Evolutionary conservation across 2,888 invertebrate genomes (phyloP).

Genomic region (Phengaris alcon): DNA sequence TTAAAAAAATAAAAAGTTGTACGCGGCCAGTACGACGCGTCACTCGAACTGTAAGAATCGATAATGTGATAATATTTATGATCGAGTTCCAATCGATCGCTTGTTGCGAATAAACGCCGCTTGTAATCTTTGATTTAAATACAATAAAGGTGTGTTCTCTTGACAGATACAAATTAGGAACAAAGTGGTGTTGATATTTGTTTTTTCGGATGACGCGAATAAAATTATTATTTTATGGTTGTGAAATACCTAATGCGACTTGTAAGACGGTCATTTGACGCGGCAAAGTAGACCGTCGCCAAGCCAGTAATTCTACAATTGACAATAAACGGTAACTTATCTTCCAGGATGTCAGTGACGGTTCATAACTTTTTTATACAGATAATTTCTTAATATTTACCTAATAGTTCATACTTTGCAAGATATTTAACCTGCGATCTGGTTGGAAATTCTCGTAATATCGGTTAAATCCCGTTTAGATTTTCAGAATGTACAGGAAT

Average conservation of each 20-base stretch:
- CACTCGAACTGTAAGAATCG: constrained; percentile 53
- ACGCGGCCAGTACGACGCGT: constrained; percentile 43
- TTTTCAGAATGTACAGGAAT: too few species aligned
- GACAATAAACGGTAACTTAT: too few species aligned
- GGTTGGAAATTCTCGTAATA: too few species aligned
- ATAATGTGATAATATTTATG: constrained; percentile 67
- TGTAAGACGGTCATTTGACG: too few species aligned
- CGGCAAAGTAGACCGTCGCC: too few species aligned
- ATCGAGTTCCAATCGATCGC: constrained; percentile 70
- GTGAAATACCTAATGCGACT: background rate
- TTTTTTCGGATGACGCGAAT: background rate
- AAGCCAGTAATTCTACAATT: too few species aligned
- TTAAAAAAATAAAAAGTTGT: constrained; percentile 38
- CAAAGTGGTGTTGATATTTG: constrained; percentile 12
- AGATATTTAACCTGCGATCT: too few species aligned
- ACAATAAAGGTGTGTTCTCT: constrained; percentile 16
- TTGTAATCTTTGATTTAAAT: constrained; percentile 29
- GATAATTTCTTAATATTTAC: too few species aligned
- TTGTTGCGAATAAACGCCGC: constrained; percentile 43
- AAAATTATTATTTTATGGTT: background rate
- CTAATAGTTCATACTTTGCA: too few species aligned
- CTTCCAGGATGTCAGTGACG: too few species aligned
- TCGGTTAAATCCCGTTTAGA: too few species aligned
- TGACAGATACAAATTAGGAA: constrained; percentile 27
- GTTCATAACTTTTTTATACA: too few species aligned